These are phyloP conservation scores for Zaprionus lachaisei DNA, from an alignment of 1,140 invertebrate genomes.

Conservation along the genomic window DNA sequence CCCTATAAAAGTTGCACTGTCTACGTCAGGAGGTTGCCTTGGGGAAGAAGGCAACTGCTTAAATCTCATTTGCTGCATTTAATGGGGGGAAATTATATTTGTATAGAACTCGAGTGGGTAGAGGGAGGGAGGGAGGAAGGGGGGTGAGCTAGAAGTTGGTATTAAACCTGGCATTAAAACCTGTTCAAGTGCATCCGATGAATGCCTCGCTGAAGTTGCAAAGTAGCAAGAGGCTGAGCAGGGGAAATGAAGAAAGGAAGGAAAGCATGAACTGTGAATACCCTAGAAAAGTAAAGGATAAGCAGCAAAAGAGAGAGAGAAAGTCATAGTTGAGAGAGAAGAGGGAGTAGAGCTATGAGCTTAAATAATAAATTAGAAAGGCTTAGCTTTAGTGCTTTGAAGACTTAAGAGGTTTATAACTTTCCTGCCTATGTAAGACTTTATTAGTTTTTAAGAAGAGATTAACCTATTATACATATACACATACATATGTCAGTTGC, in stretches of 20 bases:
- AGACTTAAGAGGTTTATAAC: too few species aligned
- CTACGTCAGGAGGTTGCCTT: slow-evolving; percentile 32
- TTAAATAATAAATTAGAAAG: too few species aligned
- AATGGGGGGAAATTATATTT: slow-evolving; percentile 55
- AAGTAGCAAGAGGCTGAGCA: slow-evolving; percentile 40
- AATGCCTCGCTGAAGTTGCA: slow-evolving; percentile 25
- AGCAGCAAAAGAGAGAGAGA: too few species aligned
- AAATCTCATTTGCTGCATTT: slow-evolving; percentile 65
- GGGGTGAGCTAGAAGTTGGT: background rate
- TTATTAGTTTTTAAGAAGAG: background rate
- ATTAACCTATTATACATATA: background rate
- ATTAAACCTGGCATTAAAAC: slow-evolving; percentile 38
- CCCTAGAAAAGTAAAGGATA: background rate
- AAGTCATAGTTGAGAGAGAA: too few species aligned
- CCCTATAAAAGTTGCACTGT: slow-evolving; percentile 7
- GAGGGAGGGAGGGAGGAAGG: background rate
- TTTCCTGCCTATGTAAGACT: too few species aligned
- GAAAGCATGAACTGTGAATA: background rate
- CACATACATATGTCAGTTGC: background rate
- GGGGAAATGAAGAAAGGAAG: background rate
- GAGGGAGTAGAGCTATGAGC: too few species aligned
- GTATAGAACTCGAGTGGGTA: slow-evolving; percentile 32
- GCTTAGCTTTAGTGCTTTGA: too few species aligned
- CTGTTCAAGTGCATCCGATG: slow-evolving; percentile 55
- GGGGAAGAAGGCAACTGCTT: slow-evolving; percentile 24